Conservation (phyloP, 2,113 vertebrate genomes). For the Strigops habroptila region DNA sequence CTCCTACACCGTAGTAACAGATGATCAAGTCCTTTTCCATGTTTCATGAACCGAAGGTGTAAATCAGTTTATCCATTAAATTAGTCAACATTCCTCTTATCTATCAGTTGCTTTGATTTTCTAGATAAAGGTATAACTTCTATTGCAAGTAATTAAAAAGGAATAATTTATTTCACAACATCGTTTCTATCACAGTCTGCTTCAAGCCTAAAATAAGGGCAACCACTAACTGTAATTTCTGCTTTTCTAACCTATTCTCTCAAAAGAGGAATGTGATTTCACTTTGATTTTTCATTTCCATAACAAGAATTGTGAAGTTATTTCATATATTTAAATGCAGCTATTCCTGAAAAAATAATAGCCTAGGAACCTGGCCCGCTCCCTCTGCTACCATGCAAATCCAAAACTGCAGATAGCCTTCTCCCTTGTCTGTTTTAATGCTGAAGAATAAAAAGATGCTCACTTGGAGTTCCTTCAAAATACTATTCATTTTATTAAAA, state of each 20-base stretch:
- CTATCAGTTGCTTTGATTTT: conserved; percentile 61
- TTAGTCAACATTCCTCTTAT: conserved; percentile 54
- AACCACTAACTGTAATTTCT: conserved; percentile 30
- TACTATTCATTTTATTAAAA: background rate
- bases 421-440: background rate
- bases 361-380: background rate
- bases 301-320: conserved; percentile 17
- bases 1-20: conserved; percentile 7
- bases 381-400: background rate
- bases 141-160: conserved; percentile 59
- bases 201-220: conserved; percentile 57
- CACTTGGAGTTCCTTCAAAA: background rate
- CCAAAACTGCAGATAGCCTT: background rate
- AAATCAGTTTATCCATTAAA: conserved; percentile 60
- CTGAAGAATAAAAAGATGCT: background rate
- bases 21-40: conserved; percentile 50
- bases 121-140: conserved; percentile 61
- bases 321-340: background rate
- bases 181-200: conserved; percentile 43
- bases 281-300: conserved; percentile 53
- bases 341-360: background rate
- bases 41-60: conserved; percentile 49
- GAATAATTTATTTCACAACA: conserved; percentile 65
- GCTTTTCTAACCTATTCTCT: conserved; percentile 44
- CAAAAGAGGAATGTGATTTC: conserved; percentile 16